Percentiles rank a stretch among this genome's conserved stretches.
phyloP scores from a whole-genome alignment of 1,140 invertebrate genomes.

The Reticulitermes speratus region DNA sequence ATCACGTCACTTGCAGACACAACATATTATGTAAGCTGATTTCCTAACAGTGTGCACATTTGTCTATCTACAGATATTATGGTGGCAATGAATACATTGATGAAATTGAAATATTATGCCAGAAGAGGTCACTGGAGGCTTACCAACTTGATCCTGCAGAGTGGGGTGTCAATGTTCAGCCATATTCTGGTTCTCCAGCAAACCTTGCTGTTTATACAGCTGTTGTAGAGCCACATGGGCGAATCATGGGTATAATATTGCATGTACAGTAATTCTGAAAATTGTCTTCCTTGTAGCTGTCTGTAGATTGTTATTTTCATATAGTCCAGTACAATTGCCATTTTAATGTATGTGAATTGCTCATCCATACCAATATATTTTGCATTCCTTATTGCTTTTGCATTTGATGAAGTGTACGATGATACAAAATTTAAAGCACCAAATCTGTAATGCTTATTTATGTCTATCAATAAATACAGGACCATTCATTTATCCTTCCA shows the following conservation, averaged over 20 bases:
- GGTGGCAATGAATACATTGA: conserved; percentile 98
- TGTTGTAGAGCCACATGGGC: conserved; percentile 84
- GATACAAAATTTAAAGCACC: no score
- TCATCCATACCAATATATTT: no score
- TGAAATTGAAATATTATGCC: conserved; percentile 86
- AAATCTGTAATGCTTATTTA: no score
- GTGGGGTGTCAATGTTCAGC: conserved; percentile 99
- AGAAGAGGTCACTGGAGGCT: conserved; percentile 82
- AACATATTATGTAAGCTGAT: no score
- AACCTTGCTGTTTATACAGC: conserved; percentile 97
- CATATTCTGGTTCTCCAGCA: conserved; percentile 94
- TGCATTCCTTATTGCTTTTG: no score
- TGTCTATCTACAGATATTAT: conserved; percentile 68
- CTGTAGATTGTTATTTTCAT: background rate
- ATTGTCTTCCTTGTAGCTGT: background rate
- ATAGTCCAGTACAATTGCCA: no score
- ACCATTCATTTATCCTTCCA: no score
- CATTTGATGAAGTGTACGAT: no score
- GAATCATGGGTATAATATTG: conserved; percentile 80
- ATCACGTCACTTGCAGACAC: no score
- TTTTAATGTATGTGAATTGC: no score
- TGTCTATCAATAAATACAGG: no score
- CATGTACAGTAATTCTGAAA: background rate
- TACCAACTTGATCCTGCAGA: conserved; percentile 78
- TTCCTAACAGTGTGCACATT: background rate